Evolutionary conservation across 2,888 invertebrate genomes (phyloP).

Genomic region (Acrobasis suavella): DNA sequence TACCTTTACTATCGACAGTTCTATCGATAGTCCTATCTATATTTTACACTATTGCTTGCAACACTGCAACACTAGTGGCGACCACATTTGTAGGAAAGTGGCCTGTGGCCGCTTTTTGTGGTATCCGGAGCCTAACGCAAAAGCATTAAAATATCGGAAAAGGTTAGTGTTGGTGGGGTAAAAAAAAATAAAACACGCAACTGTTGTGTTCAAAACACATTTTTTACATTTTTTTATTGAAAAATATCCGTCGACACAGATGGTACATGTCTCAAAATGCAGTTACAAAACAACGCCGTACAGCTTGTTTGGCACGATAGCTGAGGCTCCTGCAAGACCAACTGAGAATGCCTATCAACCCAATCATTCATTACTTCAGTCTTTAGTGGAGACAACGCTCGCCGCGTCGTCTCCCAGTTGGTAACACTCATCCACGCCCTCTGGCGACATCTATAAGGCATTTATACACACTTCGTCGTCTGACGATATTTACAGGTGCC

Average conservation of each 20-base stretch:
- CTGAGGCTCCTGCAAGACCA: slow-evolving; percentile 14
- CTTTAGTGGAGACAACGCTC: slow-evolving; percentile 50
- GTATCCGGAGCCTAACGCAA: no score
- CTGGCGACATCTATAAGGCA: slow-evolving; percentile 60
- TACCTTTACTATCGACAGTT: no score
- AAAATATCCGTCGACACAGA: slow-evolving; percentile 74
- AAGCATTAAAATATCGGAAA: no score
- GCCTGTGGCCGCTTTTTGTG: no score
- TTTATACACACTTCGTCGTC: slow-evolving; percentile 38
- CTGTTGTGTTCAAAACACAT: slow-evolving; percentile 81
- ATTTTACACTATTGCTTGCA: no score
- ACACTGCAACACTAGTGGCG: no score
- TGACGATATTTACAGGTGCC: slow-evolving; percentile 38
- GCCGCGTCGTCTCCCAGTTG: slow-evolving; percentile 39
- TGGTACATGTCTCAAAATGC: slow-evolving; percentile 61
- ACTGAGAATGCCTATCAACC: slow-evolving; percentile 43
- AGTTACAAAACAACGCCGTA: slow-evolving; percentile 55
- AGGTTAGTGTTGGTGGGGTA: neutral
- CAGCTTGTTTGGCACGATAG: slow-evolving; percentile 62
- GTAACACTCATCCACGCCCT: slow-evolving; percentile 44
- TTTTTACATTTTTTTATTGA: slow-evolving; percentile 79
- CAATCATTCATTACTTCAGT: slow-evolving; percentile 56
- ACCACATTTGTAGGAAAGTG: no score
- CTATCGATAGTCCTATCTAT: no score
- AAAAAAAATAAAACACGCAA: slow-evolving; percentile 58